phyloP scores from a whole-genome alignment of 2,888 invertebrate species.

The Melolontha melolontha region DNA sequence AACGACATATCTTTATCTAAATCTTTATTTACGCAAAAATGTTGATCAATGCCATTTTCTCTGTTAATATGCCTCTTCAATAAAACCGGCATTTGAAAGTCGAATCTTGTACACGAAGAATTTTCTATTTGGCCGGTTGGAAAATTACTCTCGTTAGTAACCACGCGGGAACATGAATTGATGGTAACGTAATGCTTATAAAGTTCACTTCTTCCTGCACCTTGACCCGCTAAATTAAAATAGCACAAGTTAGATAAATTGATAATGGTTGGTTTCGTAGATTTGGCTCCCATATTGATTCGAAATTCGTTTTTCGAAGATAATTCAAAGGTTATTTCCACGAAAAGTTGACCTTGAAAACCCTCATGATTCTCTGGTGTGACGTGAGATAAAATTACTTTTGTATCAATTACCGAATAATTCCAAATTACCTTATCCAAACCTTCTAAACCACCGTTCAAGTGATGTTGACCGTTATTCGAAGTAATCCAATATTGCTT shows the following conservation, averaged over 20 bases:
- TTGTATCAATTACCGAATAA: conserved; percentile 69
- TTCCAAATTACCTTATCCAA: conserved; percentile 84
- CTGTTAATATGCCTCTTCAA: conserved; percentile 66
- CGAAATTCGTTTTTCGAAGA: conserved; percentile 79
- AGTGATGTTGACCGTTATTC: conserved; percentile 65
- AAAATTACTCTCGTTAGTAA: conserved; percentile 69
- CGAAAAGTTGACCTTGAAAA: conserved; percentile 85
- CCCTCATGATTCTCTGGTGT: conserved; percentile 87
- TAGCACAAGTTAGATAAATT: conserved; percentile 89
- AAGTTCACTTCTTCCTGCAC: conserved; percentile 73
- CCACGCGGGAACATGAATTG: conserved; percentile 82
- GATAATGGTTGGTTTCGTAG: conserved; percentile 82
- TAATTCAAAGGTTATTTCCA: conserved; percentile 78
- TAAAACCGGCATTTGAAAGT: conserved; percentile 76
- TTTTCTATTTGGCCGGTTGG: conserved; percentile 80
- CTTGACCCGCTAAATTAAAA: conserved; percentile 92
- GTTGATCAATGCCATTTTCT: conserved; percentile 81
- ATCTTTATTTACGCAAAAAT: conserved; percentile 79
- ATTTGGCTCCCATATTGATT: conserved; percentile 80
- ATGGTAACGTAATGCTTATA: conserved; percentile 78
- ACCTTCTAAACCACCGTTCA: conserved; percentile 85
- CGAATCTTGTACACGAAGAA: conserved; percentile 78
- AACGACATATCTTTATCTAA: conserved; percentile 69
- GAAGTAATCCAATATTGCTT: conserved; percentile 56
- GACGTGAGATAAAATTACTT: conserved; percentile 78